phyloP scores from a whole-genome alignment of 2,888 invertebrate genomes.

The Nysson spinosus region DNA sequence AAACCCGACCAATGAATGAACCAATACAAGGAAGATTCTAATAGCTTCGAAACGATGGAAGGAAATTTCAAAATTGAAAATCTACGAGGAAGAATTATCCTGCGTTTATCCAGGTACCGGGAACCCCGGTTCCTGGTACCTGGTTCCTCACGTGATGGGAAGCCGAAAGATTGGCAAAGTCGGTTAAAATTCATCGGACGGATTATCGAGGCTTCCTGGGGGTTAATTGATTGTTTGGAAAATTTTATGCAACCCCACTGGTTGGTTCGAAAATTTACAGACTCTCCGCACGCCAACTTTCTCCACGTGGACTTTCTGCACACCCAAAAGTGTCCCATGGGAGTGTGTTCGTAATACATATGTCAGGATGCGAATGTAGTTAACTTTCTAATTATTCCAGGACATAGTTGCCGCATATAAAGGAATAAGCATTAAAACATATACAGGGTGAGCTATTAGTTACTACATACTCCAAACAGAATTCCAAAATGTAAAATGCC shows the following conservation, averaged over 20 bases:
- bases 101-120: conserved; percentile 1
- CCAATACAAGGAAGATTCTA: no score
- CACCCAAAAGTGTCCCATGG: no score
- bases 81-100: conserved; percentile 28
- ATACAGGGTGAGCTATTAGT: no score
- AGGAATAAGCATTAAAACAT: no score
- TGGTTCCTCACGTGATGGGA: conserved; percentile 40
- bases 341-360: conserved; percentile 17
- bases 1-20: no score
- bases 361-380: conserved; percentile 21
- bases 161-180: conserved; percentile 54
- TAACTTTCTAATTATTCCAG: no score
- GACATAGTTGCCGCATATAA: no score
- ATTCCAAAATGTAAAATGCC: no score
- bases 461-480: no score
- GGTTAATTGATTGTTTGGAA: conserved; percentile 73
- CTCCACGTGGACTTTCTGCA: conserved; percentile 27
- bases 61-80: conserved; percentile 39
- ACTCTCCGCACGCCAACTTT: conserved; percentile 57
- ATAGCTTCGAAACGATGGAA: no score
- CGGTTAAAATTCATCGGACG: conserved; percentile 56
- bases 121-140: conserved; percentile 30
- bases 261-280: conserved; percentile 54
- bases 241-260: conserved; percentile 64
- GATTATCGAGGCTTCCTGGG: conserved; percentile 67